Evolutionary conservation across 2,113 vertebrate genomes (phyloP).

Genomic region (Anolis sagrei): DNA sequence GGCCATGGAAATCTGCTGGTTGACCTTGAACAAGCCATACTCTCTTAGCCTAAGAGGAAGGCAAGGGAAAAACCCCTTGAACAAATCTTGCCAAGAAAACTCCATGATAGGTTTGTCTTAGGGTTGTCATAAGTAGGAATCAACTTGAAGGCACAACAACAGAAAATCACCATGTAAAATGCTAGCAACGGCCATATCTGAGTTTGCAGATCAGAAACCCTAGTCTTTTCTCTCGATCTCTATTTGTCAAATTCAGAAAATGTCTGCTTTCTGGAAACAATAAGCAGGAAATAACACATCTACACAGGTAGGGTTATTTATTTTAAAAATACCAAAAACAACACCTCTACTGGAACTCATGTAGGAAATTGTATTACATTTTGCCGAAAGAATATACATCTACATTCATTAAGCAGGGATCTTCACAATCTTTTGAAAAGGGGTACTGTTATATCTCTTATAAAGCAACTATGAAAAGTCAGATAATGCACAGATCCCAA

Average conservation of each 20-base stretch:
- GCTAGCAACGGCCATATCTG: neutral
- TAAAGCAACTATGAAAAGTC: neutral
- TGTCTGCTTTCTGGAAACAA: neutral
- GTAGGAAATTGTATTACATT: neutral
- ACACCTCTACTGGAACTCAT: neutral
- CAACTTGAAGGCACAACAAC: neutral
- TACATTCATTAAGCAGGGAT: neutral
- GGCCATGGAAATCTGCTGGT: no score
- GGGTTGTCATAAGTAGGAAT: no score
- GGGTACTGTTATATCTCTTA: neutral
- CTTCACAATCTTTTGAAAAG: neutral
- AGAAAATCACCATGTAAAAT: neutral
- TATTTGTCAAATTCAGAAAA: neutral
- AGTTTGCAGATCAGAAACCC: neutral
- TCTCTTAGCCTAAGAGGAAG: no score
- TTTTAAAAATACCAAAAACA: neutral
- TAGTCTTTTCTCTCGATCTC: neutral
- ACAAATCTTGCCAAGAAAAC: no score
- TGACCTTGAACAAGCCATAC: no score
- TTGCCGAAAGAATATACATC: neutral
- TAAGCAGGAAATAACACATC: neutral
- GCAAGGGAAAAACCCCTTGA: no score
- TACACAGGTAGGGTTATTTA: neutral
- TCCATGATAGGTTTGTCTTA: no score
- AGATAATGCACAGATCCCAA: neutral